Percentiles rank a stretch among this genome's conserved stretches.
Evolutionary conservation across 2,888 invertebrate genomes (phyloP).

Genomic region (Eudemis profundana): DNA sequence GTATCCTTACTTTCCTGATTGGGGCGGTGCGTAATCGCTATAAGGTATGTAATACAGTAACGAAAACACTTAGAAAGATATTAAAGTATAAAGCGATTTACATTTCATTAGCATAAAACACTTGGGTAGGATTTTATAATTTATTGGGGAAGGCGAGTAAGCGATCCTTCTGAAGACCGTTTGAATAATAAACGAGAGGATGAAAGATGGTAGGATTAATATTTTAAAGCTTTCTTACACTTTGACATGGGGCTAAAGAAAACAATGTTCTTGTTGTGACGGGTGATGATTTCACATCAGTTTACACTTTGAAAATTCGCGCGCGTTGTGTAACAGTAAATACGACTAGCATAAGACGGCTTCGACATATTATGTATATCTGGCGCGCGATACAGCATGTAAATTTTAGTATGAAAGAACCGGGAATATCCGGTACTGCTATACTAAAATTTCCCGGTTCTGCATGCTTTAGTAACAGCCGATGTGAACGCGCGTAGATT

Average conservation of each 20-base stretch:
- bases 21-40: neutral
- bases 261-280: neutral
- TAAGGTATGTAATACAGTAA: slow-evolving; percentile 17
- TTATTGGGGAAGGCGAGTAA: slow-evolving; percentile 60
- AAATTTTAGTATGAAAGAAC: too few relatives aligned
- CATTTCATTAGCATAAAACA: slow-evolving; percentile 66
- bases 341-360: too few relatives aligned
- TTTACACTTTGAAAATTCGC: too few relatives aligned
- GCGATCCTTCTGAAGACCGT: slow-evolving; percentile 64
- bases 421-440: too few relatives aligned
- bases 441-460: too few relatives aligned
- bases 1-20: too few relatives aligned
- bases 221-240: slow-evolving; percentile 41
- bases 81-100: slow-evolving; percentile 61
- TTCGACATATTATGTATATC: too few relatives aligned
- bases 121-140: slow-evolving; percentile 65
- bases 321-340: too few relatives aligned
- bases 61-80: slow-evolving; percentile 45
- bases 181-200: slow-evolving; percentile 66
- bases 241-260: neutral
- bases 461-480: too few relatives aligned
- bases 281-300: slow-evolving; percentile 12
- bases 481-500: too few relatives aligned
- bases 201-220: slow-evolving; percentile 59
- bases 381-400: too few relatives aligned